Evolutionary conservation across 1,140 invertebrate species (phyloP).

Genomic region (Heliothis subflexa): DNA sequence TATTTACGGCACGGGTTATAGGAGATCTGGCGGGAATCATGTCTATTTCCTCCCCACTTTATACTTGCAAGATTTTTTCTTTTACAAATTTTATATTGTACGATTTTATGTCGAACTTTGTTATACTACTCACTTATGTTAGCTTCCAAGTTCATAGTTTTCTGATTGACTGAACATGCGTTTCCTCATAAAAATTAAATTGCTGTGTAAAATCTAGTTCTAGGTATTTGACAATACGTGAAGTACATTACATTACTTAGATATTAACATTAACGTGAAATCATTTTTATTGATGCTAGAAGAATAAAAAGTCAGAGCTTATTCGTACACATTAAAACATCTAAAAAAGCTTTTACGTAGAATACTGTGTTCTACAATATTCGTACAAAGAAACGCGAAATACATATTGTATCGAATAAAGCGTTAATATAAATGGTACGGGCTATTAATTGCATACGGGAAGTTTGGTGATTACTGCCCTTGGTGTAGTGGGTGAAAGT

Average conservation of each 20-base stretch:
- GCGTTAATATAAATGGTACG: slow-evolving; percentile 2
- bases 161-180: no score
- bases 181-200: no score
- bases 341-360: no score
- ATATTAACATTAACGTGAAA: no score
- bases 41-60: slow-evolving; percentile 50
- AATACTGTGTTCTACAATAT: no score
- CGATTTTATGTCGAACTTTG: not conserved
- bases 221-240: no score
- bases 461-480: slow-evolving; percentile 49
- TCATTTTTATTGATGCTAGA: no score
- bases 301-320: no score
- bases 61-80: slow-evolving; percentile 42
- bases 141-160: no score
- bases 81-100: slow-evolving; percentile 12
- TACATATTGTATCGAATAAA: not conserved
- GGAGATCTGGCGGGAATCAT: slow-evolving; percentile 50
- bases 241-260: no score
- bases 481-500: slow-evolving; percentile 1
- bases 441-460: slow-evolving; percentile 43
- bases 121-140: not conserved
- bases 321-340: no score
- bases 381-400: not conserved
- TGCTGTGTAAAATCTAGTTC: no score
- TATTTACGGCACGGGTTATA: slow-evolving; percentile 70